A percentile compares a stretch with the other conserved stretches of the same genome.
phyloP scores from a whole-genome alignment of 2,113 vertebrate genomes.

The Coptodon rendalli region DNA sequence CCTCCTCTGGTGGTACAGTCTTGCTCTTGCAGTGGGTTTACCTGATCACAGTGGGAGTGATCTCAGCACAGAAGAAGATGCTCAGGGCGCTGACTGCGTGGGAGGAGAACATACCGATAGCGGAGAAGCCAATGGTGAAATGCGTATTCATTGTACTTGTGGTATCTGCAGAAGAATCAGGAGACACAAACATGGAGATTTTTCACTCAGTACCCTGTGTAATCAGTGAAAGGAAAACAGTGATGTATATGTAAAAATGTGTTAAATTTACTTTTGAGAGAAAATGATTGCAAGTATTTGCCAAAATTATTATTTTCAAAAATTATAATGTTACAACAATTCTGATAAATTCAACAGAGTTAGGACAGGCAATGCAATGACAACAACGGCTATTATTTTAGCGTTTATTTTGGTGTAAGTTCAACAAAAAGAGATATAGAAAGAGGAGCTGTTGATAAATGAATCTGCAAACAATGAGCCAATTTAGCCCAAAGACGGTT shows the following conservation, averaged over 20 bases:
- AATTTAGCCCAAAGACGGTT: background rate
- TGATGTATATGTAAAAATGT: background rate
- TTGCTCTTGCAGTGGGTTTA: conserved; percentile 43
- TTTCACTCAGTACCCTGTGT: background rate
- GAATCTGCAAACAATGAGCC: background rate
- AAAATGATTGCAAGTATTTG: background rate
- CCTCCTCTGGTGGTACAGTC: background rate
- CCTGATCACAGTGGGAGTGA: conserved; percentile 97
- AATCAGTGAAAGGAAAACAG: background rate
- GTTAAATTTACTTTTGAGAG: background rate
- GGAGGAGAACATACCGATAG: conserved; percentile 98
- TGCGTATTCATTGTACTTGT: conserved; percentile 86
- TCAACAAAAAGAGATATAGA: background rate
- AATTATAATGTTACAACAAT: background rate
- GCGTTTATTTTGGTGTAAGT: background rate
- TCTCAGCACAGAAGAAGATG: conserved; percentile 97
- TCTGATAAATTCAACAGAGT: background rate
- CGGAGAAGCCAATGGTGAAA: conserved; percentile 89
- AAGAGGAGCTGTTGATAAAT: background rate
- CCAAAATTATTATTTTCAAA: background rate
- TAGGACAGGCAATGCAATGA: background rate
- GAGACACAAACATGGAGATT: background rate
- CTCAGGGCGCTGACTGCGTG: conserved; percentile 94
- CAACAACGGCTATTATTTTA: background rate
- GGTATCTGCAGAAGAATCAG: conserved; percentile 68